A percentile compares a stretch with the other conserved stretches of the same genome.
Conservation (phyloP, 1,140 invertebrate species). For the Amphibalanus amphitrite region DNA sequence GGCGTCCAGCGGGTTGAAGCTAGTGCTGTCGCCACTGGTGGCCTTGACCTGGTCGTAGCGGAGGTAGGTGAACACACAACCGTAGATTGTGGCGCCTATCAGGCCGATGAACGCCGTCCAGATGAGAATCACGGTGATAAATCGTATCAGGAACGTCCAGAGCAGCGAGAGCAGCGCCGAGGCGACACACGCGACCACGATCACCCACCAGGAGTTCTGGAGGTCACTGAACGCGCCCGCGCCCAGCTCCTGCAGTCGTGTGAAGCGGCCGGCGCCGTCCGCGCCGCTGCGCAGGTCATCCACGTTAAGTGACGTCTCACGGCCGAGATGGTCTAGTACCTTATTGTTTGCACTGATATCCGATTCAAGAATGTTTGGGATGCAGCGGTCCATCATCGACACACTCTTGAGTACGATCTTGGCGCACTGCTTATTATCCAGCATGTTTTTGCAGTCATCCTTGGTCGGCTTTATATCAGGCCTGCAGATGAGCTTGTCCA, state of each 20-base stretch:
- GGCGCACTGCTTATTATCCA: not conserved
- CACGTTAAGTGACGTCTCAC: constrained; percentile 11
- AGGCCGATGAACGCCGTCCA: constrained; percentile 55
- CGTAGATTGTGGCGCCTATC: constrained; percentile 42
- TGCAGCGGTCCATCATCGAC: constrained; percentile 15
- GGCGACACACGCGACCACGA: constrained; percentile 42
- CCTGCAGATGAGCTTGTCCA: constrained; percentile 39
- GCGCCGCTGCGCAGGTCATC: constrained; percentile 12
- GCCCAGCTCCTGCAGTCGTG: constrained; percentile 28
- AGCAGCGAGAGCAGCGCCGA: constrained; percentile 56
- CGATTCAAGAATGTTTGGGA: not conserved
- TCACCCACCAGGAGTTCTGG: constrained; percentile 43
- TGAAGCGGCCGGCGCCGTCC: not conserved
- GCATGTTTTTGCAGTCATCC: not conserved
- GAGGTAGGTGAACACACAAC: constrained; percentile 10
- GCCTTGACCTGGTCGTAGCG: constrained; percentile 13
- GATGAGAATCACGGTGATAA: constrained; percentile 65
- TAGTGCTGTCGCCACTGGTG: constrained; percentile 18
- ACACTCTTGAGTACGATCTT: constrained; percentile 12
- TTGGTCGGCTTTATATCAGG: constrained; percentile 33
- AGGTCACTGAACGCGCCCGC: constrained; percentile 58
- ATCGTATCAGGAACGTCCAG: constrained; percentile 75
- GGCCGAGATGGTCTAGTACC: constrained; percentile 7
- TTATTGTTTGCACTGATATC: not conserved
- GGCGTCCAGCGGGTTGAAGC: constrained; percentile 22